Evolutionary conservation across 2,797 vertebrate genomes (phyloP), one percentile per base, ranked within the genome.

Genomic region (Melanotaenia trifasciata): DNA sequence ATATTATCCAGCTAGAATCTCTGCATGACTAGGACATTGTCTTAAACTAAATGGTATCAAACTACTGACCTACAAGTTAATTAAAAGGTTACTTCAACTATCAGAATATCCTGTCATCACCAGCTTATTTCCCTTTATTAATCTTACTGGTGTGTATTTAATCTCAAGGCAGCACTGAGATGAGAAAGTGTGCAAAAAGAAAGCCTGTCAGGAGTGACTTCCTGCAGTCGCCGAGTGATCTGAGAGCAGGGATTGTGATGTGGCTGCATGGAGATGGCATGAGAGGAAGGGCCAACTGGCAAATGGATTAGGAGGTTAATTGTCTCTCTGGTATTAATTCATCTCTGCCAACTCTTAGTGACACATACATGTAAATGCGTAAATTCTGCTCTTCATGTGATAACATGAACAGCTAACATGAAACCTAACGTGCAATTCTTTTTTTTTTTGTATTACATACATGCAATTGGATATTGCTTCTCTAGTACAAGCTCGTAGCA

Each of bases 231-330:
- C 1, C 26, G 40, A 65, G 28, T 62, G 81, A 84, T 67, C 53
- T 10, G 1, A 66, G 69, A 77, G 60, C 62, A 76, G n/a, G 61
- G 80, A 65, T 74, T 78, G 62, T 64, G 74, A 74, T 32, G 54
- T 20, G 40, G 53, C 65, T 66, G 67, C 78, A 26, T 65, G 79
- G 69, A 30, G 26, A 69, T 78, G n/a, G 50, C 38, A 1, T 64
- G 70, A 85, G 67, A 70, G 64, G 59, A 80, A 77, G 59, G 80
- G 60, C 78, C 82, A 84, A 80, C 74, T 80, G 86, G 70, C 57
- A 33, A 26, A 20, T 56, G 61, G 80, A 81, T 73, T 57, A 62
- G 45, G 63, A 80, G 66, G 71, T 72, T 87, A 85, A 90, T 77
- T 87, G 71, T 80, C 75, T 62, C 76, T 75, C 72, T 79, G 74